A percentile compares a stretch with the other conserved stretches of the same genome.
Conservation (phyloP, 2,888 invertebrate species). For the Ophion slaviceki region DNA sequence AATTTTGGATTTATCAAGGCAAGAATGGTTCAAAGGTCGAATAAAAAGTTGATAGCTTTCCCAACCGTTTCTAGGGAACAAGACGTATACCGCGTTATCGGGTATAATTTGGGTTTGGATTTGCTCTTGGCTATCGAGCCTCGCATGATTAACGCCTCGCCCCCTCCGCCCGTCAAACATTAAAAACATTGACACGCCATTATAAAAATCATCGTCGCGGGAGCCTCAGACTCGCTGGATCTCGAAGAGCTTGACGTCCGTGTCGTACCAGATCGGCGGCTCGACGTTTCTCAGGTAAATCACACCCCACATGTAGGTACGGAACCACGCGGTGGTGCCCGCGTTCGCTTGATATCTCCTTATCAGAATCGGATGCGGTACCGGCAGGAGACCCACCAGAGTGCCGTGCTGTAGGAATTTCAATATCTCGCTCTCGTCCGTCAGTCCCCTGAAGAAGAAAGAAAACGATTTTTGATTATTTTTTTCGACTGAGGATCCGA, state of each 20-base stretch:
- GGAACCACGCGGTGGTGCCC: constrained; percentile 99
- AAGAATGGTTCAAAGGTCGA: not conserved
- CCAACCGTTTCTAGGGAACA: not conserved
- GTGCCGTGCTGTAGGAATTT: constrained; percentile 99
- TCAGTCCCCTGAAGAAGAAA: constrained; percentile 90
- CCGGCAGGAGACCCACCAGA: constrained; percentile 97
- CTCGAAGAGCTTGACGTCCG: constrained; percentile 99
- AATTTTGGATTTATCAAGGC: not conserved
- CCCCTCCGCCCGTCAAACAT: constrained; percentile 3
- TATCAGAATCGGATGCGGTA: constrained; percentile 99
- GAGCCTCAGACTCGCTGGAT: constrained; percentile 94
- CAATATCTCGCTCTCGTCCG: constrained; percentile 99
- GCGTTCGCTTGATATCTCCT: constrained; percentile 99
- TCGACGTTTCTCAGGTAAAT: constrained; percentile 99
- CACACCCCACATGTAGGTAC: constrained; percentile 99
- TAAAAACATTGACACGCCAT: constrained; percentile 53
- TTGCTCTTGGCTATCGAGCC: constrained; percentile 35
- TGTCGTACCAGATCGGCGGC: constrained; percentile 99
- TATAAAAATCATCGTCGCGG: constrained; percentile 8
- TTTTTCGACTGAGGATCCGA: not conserved
- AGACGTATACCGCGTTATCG: not conserved
- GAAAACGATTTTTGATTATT: constrained; percentile 64
- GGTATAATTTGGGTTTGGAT: not conserved
- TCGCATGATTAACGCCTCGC: not conserved
- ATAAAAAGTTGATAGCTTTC: not conserved